A percentile compares a stretch with the other conserved stretches of the same genome.
These are phyloP conservation scores for Notodonta ziczac DNA, from an alignment of 2,888 invertebrate genomes.

Conservation along the genomic window DNA sequence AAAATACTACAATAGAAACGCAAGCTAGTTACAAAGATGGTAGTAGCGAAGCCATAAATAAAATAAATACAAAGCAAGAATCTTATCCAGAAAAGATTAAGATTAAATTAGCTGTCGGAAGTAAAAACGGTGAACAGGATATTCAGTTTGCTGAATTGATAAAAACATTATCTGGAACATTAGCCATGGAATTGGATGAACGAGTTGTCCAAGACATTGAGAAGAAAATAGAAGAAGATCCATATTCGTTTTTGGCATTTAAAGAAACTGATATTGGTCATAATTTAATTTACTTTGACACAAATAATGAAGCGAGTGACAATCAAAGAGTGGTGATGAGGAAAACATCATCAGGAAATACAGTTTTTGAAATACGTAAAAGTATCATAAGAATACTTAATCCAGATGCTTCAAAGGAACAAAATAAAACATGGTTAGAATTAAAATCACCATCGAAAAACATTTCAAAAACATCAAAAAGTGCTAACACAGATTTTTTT, in stretches of 20 bases:
- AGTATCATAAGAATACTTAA: constrained; percentile 14
- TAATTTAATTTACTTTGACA: constrained; percentile 40
- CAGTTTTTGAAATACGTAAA: constrained; percentile 41
- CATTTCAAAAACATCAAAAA: background rate
- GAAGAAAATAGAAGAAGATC: constrained; percentile 36
- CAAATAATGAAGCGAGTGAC: constrained; percentile 18
- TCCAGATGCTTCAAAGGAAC: constrained; percentile 2
- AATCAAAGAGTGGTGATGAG: constrained; percentile 32
- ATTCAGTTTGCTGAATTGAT: constrained; percentile 34
- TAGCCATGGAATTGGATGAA: constrained; percentile 51
- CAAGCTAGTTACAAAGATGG: background rate
- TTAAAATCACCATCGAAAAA: background rate
- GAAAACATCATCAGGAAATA: constrained; percentile 41
- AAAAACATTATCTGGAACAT: constrained; percentile 44
- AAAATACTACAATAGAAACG: background rate
- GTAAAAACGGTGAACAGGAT: constrained; percentile 20
- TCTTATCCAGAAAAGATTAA: constrained; percentile 13
- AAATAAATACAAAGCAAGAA: constrained; percentile 10
- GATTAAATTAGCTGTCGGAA: constrained; percentile 23
- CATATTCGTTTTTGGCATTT: constrained; percentile 35
- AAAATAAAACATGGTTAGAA: constrained; percentile 2
- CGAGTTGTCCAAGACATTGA: constrained; percentile 46
- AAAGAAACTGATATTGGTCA: constrained; percentile 46
- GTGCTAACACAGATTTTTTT: background rate
- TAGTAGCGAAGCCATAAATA: background rate